Base-by-base conservation (phyloP, 2,888 invertebrate genomes). In the Drosophila imparisetae region DNA sequence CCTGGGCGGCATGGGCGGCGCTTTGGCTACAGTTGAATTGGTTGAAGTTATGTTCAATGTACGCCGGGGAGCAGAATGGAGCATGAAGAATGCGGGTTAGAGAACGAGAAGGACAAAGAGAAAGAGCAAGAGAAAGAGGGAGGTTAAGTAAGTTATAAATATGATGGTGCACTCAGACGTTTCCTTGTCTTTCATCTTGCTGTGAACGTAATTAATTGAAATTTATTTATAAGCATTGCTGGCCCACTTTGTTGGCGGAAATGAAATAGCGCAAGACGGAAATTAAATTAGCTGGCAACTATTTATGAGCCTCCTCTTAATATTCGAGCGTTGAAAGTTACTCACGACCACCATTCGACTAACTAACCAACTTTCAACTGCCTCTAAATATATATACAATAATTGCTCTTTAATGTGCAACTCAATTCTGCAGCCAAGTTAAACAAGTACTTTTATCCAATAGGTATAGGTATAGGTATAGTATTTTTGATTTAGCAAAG, bases 1-100 rank as follows among this genome's bases (percentile, higher is more conserved):
- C 95, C 64, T 95, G 93, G 54, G 94, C 93, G 74, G 94, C 94
- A 87, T 95, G 95, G 70, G 92, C 95, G 94, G 83, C 69, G 65
- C 90, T 86, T 85, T 81, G 82, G 32, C 71, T 69, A 21, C 29
- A 21, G 32, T 40, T 15, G 48, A 21, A 40, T 58, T 42, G 45
- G 32, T n/a, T 57, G 40, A 5, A 40, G 40, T 21, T 15, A 21
- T 49, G 49, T 49, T 49, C 27, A 36, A n/a, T 38, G 54, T 38
- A 34, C 27, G 36, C 36, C 24, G n/a, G 13, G 18, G 18, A 11
- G 6, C 24, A 13, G n/a, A n/a, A n/a, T 13, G 50, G 11, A 27
- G 38, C 38, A 13, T n/a, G 13, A 55, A 7, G 8, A n/a, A n/a
- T 45, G 45, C 24, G 27, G 38, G n/a, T 38, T 38, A 15, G 8